phyloP scores from a whole-genome alignment of 2,797 vertebrate genomes.

The Sandelia bainsii region DNA sequence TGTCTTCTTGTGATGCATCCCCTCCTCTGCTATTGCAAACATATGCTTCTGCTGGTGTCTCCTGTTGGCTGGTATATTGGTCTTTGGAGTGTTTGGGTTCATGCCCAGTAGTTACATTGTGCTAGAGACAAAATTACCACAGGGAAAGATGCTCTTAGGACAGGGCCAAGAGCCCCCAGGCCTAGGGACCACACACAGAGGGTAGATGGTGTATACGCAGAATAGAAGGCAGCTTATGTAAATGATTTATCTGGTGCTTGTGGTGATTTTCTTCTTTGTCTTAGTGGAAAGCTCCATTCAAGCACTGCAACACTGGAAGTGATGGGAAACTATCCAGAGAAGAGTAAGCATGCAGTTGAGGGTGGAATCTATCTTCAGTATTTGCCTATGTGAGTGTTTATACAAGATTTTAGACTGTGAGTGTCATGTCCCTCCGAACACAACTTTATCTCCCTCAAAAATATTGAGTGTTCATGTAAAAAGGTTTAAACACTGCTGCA shows the following conservation, averaged over 20 bases:
- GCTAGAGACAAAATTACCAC: slow-evolving; percentile 74
- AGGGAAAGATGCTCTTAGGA: slow-evolving; percentile 64
- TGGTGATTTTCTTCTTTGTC: slow-evolving; percentile 41
- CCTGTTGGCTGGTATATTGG: slow-evolving; percentile 63
- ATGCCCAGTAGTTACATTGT: slow-evolving; percentile 76
- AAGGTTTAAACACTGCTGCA: not conserved
- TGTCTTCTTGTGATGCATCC: slow-evolving; percentile 24
- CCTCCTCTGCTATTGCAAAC: slow-evolving; percentile 51
- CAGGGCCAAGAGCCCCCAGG: slow-evolving; percentile 63
- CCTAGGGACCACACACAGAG: slow-evolving; percentile 56
- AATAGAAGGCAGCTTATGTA: slow-evolving; percentile 40
- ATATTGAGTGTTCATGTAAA: slow-evolving; percentile 3
- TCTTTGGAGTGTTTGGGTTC: slow-evolving; percentile 74
- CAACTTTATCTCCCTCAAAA: not conserved
- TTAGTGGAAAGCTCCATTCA: slow-evolving; percentile 39
- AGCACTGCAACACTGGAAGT: slow-evolving; percentile 24
- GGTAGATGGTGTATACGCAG: slow-evolving; percentile 37
- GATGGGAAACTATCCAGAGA: slow-evolving; percentile 43
- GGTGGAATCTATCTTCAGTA: not conserved
- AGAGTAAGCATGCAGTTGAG: slow-evolving; percentile 14
- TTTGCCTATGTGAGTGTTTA: not conserved
- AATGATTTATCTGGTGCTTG: slow-evolving; percentile 46
- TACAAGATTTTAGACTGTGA: not conserved
- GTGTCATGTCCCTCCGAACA: not conserved
- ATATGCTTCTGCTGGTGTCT: slow-evolving; percentile 70